Base-by-base conservation (phyloP, 2,888 invertebrate species). In the Macrosoma leucophasiata region DNA sequence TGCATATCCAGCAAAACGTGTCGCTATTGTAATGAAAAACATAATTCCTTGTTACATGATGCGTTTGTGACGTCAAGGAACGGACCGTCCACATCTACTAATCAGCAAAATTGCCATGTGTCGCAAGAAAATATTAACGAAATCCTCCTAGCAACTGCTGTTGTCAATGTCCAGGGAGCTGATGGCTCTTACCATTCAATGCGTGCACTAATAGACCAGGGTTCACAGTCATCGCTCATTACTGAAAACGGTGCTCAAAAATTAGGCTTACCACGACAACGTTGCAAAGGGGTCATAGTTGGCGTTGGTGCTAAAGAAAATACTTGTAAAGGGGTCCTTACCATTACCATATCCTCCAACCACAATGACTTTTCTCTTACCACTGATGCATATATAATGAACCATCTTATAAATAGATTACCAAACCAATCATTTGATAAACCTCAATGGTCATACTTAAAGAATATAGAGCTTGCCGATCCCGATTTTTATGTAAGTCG, bases 171-270 rank as follows among this genome's bases (percentile, higher is more conserved):
- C 3, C 26, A 34, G 25, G 19, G 21, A 12, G 17, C 24, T 2
- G 39, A 46, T 27, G 39, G 41, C 2, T 10, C 24, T 3, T 36
- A 32, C 11, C 10, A 31, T 8, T 21, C 3, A 4, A 11, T 33
- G 14, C 17, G 30, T 8, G 34, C 30, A 3, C 26, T 30, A 3
- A 7, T 42, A 1, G 43, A 46, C 18, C 46, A 46, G 25, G 46
- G 46, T 2, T 46, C 43, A 6, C 41, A 43, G 25, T 28, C 29
- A 5, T 41, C 37, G 1, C 6, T 46, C 0, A 37, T 43, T 3
- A 32, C 37, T 8, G 41, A 43, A 22, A 41, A 37, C 3, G 43
- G 39, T 1, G 39, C 39, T 2, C 41, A 43, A 18, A 4, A 20
- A 8, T 13, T 24, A 12, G n/a, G 17, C 22, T 13, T 28, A 13